These are phyloP conservation scores for Pasiphila rectangulata DNA, from an alignment of 2,888 invertebrate genomes.

Conservation along the genomic window DNA sequence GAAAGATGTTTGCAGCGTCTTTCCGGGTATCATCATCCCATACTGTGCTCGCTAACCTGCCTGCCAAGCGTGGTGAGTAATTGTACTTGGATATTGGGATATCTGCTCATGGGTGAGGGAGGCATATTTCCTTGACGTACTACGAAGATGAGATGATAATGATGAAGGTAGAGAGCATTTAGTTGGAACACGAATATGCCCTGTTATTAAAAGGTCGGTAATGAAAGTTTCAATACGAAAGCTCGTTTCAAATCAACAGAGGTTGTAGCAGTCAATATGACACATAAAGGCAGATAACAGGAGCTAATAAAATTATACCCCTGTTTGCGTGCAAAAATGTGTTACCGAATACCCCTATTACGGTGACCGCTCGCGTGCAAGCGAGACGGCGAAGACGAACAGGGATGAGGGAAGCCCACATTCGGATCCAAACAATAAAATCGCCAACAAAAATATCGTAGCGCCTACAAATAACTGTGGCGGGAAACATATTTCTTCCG, in stretches of 20 bases:
- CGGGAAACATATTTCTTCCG: constrained; percentile 46
- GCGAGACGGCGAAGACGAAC: constrained; percentile 21
- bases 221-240: constrained; percentile 51
- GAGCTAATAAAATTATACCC: constrained; percentile 59
- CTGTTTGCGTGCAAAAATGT: constrained; percentile 51
- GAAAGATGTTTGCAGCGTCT: too few species aligned
- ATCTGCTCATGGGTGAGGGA: too few species aligned
- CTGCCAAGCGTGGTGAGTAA: too few species aligned
- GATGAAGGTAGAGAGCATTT: too few species aligned
- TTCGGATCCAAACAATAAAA: constrained; percentile 55
- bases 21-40: too few species aligned
- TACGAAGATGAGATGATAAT: too few species aligned
- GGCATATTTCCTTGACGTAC: too few species aligned
- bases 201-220: constrained; percentile 37
- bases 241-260: constrained; percentile 46
- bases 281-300: constrained; percentile 66
- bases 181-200: too few species aligned
- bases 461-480: constrained; percentile 48
- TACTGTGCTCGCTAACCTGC: too few species aligned
- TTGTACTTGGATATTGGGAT: too few species aligned
- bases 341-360: constrained; percentile 51
- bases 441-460: constrained; percentile 46
- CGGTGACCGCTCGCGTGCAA: constrained; percentile 46
- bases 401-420: constrained; percentile 40
- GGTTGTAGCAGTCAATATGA: constrained; percentile 62